Evolutionary conservation across 2,888 invertebrate genomes (phyloP).

Genomic region (Lasioglossum leucozonium): DNA sequence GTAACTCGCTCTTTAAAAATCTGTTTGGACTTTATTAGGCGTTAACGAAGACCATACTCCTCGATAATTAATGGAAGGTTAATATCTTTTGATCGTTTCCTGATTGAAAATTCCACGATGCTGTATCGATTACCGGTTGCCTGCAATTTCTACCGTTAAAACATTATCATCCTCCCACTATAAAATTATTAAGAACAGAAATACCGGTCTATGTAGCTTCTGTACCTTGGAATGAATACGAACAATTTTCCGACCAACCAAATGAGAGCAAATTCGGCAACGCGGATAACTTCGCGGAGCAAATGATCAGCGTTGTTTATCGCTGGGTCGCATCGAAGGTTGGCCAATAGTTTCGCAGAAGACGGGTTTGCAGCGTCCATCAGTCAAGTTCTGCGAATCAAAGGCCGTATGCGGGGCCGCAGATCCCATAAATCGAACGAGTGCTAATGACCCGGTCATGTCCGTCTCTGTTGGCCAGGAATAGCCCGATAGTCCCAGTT

Average conservation of each 20-base stretch:
- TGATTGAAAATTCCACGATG: not conserved
- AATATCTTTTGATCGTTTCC: not conserved
- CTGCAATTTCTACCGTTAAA: not conserved
- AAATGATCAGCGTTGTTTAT: not conserved
- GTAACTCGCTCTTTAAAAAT: constrained; percentile 21
- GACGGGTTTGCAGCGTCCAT: not conserved
- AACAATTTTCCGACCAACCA: too few relatives aligned
- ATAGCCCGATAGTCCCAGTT: constrained; percentile 25
- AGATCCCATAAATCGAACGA: constrained; percentile 3
- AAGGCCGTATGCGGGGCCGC: not conserved
- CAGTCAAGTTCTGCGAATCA: constrained; percentile 5
- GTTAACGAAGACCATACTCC: constrained; percentile 6
- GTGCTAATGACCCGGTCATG: constrained; percentile 26
- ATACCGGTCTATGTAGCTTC: too few relatives aligned
- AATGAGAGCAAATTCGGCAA: not conserved
- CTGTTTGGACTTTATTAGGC: constrained; percentile 17
- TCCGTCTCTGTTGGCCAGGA: constrained; percentile 16
- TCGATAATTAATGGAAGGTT: constrained; percentile 4
- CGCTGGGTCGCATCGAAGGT: not conserved
- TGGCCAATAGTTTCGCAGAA: not conserved
- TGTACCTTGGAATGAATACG: too few relatives aligned
- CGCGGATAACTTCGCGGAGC: not conserved
- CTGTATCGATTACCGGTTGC: not conserved
- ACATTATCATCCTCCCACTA: too few relatives aligned
- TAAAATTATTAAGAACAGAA: too few relatives aligned